Percentiles rank a stretch among this genome's conserved stretches.
These are phyloP conservation scores for Myotis vivesi DNA, from an alignment of 2,797 vertebrate genomes.

Conservation along the genomic window DNA sequence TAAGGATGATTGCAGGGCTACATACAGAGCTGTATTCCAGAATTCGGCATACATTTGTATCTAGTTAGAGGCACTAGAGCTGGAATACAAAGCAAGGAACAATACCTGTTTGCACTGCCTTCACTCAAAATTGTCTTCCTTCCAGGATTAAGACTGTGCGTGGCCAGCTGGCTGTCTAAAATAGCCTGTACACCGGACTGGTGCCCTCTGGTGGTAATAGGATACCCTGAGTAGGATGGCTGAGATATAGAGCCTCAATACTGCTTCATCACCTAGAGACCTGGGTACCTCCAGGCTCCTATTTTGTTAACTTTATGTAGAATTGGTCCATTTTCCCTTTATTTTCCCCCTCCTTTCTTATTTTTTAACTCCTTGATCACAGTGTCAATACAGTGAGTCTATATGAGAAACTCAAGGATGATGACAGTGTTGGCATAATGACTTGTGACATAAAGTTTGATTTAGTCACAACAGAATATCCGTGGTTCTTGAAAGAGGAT, in stretches of 20 bases:
- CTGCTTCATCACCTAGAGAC: background rate
- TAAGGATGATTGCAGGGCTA: background rate
- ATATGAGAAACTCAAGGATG: background rate
- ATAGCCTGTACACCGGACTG: background rate
- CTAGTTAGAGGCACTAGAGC: background rate
- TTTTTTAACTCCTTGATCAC: background rate
- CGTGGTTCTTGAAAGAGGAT: background rate
- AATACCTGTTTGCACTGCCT: background rate
- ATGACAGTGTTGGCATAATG: background rate
- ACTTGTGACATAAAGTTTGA: background rate
- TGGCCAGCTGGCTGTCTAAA: background rate
- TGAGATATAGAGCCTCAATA: background rate
- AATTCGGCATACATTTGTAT: background rate
- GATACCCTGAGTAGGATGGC: background rate
- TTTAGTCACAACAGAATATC: background rate
- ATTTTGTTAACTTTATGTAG: background rate
- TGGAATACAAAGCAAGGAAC: background rate
- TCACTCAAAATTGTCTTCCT: background rate
- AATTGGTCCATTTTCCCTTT: background rate
- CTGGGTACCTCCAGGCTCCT: background rate
- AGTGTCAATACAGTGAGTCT: background rate
- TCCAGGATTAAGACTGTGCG: background rate
- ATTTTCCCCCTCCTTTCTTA: background rate
- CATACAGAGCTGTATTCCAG: background rate
- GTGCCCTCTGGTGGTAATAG: slow-evolving; percentile 42